phyloP scores from a whole-genome alignment of 2,888 invertebrate genomes.

The Leucoma salicis region DNA sequence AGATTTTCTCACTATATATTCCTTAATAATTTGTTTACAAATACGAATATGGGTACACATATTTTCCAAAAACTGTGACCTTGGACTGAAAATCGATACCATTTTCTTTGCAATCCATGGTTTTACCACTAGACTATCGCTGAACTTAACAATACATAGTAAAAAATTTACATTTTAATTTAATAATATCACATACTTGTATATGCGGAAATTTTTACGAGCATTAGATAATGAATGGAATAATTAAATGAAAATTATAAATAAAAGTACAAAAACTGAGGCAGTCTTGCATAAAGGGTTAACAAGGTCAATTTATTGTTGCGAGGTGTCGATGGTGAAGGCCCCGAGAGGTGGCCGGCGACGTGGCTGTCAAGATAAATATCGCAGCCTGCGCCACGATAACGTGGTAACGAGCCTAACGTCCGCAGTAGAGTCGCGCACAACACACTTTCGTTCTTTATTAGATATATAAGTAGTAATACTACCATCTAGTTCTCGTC shows the following conservation, averaged over 20 bases:
- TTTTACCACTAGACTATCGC: too few relatives aligned
- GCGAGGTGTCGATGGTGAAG: constrained; percentile 67
- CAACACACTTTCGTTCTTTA: constrained; percentile 30
- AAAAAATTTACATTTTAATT: too few relatives aligned
- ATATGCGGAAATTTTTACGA: too few relatives aligned
- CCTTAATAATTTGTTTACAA: too few relatives aligned
- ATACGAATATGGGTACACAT: too few relatives aligned
- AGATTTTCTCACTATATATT: too few relatives aligned
- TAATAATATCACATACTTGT: too few relatives aligned
- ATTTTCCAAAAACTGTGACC: too few relatives aligned
- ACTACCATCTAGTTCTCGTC: neutral
- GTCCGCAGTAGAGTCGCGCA: constrained; percentile 53
- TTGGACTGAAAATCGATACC: too few relatives aligned
- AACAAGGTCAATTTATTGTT: constrained; percentile 63
- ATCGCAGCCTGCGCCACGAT: constrained; percentile 59
- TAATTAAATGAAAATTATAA: constrained; percentile 7
- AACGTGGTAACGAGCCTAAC: constrained; percentile 68
- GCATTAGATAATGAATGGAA: constrained; percentile 7
- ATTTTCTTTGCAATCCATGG: too few relatives aligned
- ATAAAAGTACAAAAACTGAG: constrained; percentile 33
- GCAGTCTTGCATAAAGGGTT: constrained; percentile 47
- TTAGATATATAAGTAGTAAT: constrained; percentile 9
- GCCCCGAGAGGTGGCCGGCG: constrained; percentile 61
- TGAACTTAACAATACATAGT: too few relatives aligned
- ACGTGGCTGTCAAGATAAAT: constrained; percentile 67